These are phyloP conservation scores for Bos taurus DNA, from an alignment of 2,113 vertebrate species.

Conservation along the genomic window ARS-UCD2.0 NC_037336.1:31272501-31273000, in stretches of 20 bases:
- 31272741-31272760: background rate
- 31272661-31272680: background rate
- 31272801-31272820: slow-evolving; percentile 11
- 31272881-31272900: background rate
- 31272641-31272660: background rate
- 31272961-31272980: background rate
- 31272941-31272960: slow-evolving; percentile 15
- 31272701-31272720: background rate
- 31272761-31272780: slow-evolving; percentile 20
- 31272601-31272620: background rate
- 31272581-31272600: background rate
- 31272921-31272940: slow-evolving; percentile 26
- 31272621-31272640: background rate
- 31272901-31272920: background rate
- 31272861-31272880: background rate
- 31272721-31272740: background rate
- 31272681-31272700: slow-evolving; percentile 5
- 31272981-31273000: background rate
- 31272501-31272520: background rate
- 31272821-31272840: slow-evolving; percentile 9
- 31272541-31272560: background rate
- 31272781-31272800: slow-evolving; percentile 35
- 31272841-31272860: slow-evolving; percentile 10
- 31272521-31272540: background rate
- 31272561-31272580: background rate